Percentiles rank a stretch among this genome's conserved stretches.
Conservation (phyloP, 2,113 vertebrate species). For the Anolis sagrei region DNA sequence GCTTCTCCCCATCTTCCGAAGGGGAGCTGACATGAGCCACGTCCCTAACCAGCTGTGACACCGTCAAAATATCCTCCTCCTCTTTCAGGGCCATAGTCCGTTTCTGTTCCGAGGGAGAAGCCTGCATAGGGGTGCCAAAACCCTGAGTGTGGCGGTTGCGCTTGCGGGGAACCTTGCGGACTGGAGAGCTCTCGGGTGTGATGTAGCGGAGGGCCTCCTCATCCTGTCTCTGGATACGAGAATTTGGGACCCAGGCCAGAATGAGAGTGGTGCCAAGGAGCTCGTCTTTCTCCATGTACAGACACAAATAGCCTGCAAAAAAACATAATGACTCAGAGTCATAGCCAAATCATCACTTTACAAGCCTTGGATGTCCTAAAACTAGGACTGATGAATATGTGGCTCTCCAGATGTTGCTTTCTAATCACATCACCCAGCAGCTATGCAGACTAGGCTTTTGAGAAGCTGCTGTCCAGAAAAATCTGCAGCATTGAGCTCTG, state of each 20-base stretch:
- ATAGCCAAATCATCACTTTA: not conserved
- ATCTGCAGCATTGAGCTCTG: no score
- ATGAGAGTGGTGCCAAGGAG: constrained; percentile 90
- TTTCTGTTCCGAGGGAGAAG: constrained; percentile 55
- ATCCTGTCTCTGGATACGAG: constrained; percentile 94
- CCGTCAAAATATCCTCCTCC: constrained; percentile 59
- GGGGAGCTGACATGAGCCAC: constrained; percentile 31
- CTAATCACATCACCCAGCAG: not conserved
- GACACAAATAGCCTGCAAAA: constrained; percentile 89
- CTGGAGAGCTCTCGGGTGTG: constrained; percentile 94
- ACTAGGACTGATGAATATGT: not conserved
- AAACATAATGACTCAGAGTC: not conserved
- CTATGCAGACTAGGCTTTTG: not conserved
- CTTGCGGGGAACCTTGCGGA: constrained; percentile 84
- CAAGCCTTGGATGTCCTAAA: no score
- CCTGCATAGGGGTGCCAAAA: not conserved
- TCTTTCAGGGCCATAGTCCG: constrained; percentile 30
- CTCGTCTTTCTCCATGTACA: constrained; percentile 97
- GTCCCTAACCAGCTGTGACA: constrained; percentile 47
- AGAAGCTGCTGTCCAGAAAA: no score
- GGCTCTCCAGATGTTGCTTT: not conserved
- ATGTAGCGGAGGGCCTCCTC: constrained; percentile 94
- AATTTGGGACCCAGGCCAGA: constrained; percentile 96
- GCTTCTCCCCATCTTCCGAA: constrained; percentile 51
- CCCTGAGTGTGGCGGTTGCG: constrained; percentile 69